Base-by-base conservation (phyloP, 2,797 vertebrate species). In the Acipenser transmontanus region DNA sequence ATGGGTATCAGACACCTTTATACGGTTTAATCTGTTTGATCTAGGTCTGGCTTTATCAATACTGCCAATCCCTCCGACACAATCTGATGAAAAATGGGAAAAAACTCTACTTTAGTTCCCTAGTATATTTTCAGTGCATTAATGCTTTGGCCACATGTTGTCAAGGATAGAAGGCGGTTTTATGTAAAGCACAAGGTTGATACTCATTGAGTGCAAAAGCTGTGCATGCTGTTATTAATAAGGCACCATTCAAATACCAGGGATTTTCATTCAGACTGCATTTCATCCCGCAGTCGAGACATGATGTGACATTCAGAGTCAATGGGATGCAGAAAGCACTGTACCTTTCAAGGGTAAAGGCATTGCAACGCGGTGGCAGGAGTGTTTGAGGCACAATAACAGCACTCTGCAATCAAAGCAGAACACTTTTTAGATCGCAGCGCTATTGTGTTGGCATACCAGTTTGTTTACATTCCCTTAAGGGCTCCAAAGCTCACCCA, bases 211-310 rank as follows among this genome's bases (percentile, higher is more conserved):
- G 12, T 70, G 75, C 75, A 74, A 51, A 72, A 66, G 74, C 68
- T 70, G 59, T 70, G 77, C 70, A 74, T 75, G 71, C 73, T 74
- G 70, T 72, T 63, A 9, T 67, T 74, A 72, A 79, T 73, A 75
- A 57, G 14, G 12, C 7, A n/a, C 54, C 54, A 57, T 11, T 11
- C 54, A 57, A 57, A 14, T 66, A 75, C 77, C 79, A 75, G 17
- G 59, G 61, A 57, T 49, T 57, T 56, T 50, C 61, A 57, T 57
- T 14, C 54, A 11, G 74, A 72, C 76, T 54, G 71, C 62, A 69
- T 63, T 73, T 62, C 68, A 62, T 4, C 20, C 14, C 49, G 69
- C 48, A n/a, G 66, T 8, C 66, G 67, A 70, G 10, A 78, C 76
- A 66, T 60, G 61, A 68, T 65, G 67, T 56, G 68, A 60, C 61